Evolutionary conservation across 23 tunicate genomes (phyloP), one percentile per base, ranked within the genome.

Genomic region (Trididemnum nubilum): DNA sequence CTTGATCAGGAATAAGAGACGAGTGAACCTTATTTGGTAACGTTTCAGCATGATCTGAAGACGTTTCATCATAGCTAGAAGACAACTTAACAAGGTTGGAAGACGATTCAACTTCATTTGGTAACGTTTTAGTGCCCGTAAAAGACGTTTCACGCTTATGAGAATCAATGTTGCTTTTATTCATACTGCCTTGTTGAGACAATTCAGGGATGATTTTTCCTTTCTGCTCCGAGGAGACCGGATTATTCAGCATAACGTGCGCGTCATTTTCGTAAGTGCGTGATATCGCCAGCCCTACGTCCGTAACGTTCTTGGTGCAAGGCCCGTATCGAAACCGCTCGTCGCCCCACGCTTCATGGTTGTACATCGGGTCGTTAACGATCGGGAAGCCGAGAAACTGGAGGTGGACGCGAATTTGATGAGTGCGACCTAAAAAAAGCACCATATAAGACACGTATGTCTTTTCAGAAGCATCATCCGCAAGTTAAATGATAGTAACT

Each of bases 371-470:
- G 64, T 96, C 99, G 70, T 96, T 96, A 0, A 74, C 28, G 0
- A 96, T 96, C 64, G 99, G 99, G 76, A 23, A 85, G 28, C 99
- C 99, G 37, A 96, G 88, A 64, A 87, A 91, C 51, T 96, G 97
- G 0, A 91, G 76, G 67, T 96, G 99, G 19, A 85, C 99, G 12
- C 99, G 90, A 50, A 96, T 96, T 65, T 96, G 99, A 34, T 96
- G 99, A 1, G 99, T 96, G 35, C 99, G 90, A 38, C 99, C 98
- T 93, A 76, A 72, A 77, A 2, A 72, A 21, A 65, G 67, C 9
- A 15, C n/a, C n/a, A n/a, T n/a, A n/a, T n/a, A n/a, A n/a, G n/a
- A n/a, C n/a, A n/a, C n/a, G n/a, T n/a, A n/a, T n/a, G n/a, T n/a
- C n/a, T n/a, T n/a, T n/a, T n/a, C n/a, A n/a, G n/a, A n/a, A n/a